Conservation (phyloP, 1,140 invertebrate species). For the Physella acuta region DNA sequence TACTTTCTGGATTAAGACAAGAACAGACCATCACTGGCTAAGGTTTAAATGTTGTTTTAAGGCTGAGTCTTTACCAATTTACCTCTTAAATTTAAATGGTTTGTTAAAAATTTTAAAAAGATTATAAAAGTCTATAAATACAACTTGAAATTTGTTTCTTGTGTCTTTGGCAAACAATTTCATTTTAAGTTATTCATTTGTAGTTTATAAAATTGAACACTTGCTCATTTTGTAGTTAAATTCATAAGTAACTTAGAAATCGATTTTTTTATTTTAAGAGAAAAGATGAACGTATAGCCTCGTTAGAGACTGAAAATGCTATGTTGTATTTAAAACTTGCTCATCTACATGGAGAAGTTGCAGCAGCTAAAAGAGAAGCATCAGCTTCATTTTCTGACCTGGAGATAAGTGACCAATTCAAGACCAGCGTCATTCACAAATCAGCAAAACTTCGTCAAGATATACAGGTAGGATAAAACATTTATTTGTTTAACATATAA, state of each 20-base stretch:
- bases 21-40: too few species aligned
- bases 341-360: conserved; percentile 42
- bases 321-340: conserved; percentile 55
- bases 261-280: conserved; percentile 10
- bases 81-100: too few species aligned
- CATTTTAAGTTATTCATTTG: background rate
- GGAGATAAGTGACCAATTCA: conserved; percentile 5
- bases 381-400: background rate
- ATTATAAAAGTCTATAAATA: too few species aligned
- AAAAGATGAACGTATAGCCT: conserved; percentile 46
- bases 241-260: too few species aligned
- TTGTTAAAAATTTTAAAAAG: too few species aligned
- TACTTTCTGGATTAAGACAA: too few species aligned
- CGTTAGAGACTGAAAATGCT: conserved; percentile 55
- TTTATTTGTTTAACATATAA: too few species aligned
- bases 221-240: too few species aligned
- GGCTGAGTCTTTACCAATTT: too few species aligned
- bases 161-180: background rate
- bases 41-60: too few species aligned
- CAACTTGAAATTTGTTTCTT: too few species aligned
- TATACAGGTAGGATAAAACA: conserved; percentile 12
- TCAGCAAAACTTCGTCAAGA: background rate
- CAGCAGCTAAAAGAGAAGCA: background rate
- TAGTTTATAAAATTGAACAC: background rate
- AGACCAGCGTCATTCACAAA: background rate